A percentile compares a stretch with the other conserved stretches of the same genome.
phyloP scores from a whole-genome alignment of 2,888 invertebrate species.

The Epistrophe grossulariae region DNA sequence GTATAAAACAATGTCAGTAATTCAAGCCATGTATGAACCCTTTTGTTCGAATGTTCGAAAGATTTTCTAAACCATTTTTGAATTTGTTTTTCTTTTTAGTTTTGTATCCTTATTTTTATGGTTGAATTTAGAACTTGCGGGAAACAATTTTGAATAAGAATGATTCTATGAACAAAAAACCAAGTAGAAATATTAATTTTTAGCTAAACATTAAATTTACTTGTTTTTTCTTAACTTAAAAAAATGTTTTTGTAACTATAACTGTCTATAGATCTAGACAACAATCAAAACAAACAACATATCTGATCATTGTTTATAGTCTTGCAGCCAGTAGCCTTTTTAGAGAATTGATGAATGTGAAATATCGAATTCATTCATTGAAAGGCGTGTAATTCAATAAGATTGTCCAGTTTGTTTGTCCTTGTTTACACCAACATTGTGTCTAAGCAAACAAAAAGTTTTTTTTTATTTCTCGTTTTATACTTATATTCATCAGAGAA shows the following conservation, averaged over 20 bases:
- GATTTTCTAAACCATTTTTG: no score
- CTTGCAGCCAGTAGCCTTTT: conserved; percentile 48
- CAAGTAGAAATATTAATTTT: no score
- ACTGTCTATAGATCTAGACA: conserved; percentile 10
- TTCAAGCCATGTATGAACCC: no score
- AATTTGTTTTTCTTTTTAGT: no score
- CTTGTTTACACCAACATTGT: conserved; percentile 44
- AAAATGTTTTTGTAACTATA: neutral
- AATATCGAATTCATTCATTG: conserved; percentile 53
- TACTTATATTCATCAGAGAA: conserved; percentile 21
- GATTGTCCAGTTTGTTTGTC: conserved; percentile 67
- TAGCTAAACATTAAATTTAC: no score
- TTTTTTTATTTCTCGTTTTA: conserved; percentile 31
- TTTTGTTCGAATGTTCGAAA: no score
- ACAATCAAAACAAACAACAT: conserved; percentile 29
- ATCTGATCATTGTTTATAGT: conserved; percentile 37
- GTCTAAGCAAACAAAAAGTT: conserved; percentile 36
- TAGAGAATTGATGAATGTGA: conserved; percentile 13
- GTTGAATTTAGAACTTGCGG: no score
- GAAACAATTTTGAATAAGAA: no score
- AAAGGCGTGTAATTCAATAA: conserved; percentile 66
- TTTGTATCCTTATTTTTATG: no score
- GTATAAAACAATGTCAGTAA: no score
- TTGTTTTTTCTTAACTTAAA: neutral
- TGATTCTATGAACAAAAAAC: no score